Percentiles rank a stretch among this genome's conserved stretches.
These are phyloP conservation scores for Piezodorus guildinii DNA, from an alignment of 1,140 invertebrate genomes.

Conservation along the genomic window DNA sequence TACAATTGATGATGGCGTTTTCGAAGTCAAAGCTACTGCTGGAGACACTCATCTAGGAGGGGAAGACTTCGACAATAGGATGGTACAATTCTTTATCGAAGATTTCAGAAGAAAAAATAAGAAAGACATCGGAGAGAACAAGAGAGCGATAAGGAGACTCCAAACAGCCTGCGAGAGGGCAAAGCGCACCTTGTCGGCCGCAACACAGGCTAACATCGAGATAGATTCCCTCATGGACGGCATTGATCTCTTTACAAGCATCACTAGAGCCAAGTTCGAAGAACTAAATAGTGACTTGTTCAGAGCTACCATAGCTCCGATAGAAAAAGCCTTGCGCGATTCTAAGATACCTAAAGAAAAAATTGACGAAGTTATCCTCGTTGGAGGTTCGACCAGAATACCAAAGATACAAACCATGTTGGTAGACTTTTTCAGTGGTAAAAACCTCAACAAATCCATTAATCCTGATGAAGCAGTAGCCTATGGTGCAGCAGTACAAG, in stretches of 20 bases:
- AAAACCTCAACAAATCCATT: constrained; percentile 95
- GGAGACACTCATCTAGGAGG: constrained; percentile 97
- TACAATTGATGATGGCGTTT: constrained; percentile 89
- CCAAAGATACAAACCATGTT: constrained; percentile 93
- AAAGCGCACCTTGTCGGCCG: constrained; percentile 89
- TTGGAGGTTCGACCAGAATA: constrained; percentile 97
- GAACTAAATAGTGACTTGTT: constrained; percentile 90
- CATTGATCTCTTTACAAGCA: constrained; percentile 90
- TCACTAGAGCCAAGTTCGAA: constrained; percentile 89
- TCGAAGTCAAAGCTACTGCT: constrained; percentile 93
- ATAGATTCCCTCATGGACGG: constrained; percentile 93
- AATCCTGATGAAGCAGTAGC: constrained; percentile 92
- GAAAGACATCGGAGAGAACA: constrained; percentile 82
- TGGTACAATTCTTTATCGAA: constrained; percentile 92
- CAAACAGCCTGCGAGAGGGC: constrained; percentile 91
- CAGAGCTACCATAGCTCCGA: constrained; percentile 82
- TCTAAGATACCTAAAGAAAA: constrained; percentile 86
- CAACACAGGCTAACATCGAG: constrained; percentile 86
- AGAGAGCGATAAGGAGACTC: constrained; percentile 79
- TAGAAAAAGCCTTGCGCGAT: constrained; percentile 86
- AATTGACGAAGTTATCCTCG: constrained; percentile 92
- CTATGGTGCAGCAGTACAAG: constrained; percentile 79
- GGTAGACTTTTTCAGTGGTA: constrained; percentile 94
- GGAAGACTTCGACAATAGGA: constrained; percentile 92
- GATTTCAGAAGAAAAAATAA: constrained; percentile 97